phyloP scores from a whole-genome alignment of 2,888 invertebrate genomes.

The Synanthedon vespiformis region DNA sequence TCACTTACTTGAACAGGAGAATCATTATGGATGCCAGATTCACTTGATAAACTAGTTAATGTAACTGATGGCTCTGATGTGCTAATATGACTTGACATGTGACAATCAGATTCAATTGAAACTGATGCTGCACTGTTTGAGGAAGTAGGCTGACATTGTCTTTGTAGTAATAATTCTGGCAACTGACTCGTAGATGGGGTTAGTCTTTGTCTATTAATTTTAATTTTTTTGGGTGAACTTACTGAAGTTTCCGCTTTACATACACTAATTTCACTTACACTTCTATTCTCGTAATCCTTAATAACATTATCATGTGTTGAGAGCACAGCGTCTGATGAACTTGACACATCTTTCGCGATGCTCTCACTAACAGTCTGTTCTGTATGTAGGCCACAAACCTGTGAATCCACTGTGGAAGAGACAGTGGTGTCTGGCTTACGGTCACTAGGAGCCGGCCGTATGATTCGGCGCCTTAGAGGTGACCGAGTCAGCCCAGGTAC shows the following conservation, averaged over 20 bases:
- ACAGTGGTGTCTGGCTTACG: conserved; percentile 59
- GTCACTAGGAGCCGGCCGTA: conserved; percentile 48
- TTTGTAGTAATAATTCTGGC: conserved; percentile 17
- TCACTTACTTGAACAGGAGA: neutral
- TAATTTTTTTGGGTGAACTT: conserved; percentile 58
- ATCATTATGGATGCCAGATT: neutral
- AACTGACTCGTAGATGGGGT: conserved; percentile 23
- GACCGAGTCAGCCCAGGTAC: conserved; percentile 27
- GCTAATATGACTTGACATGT: conserved; percentile 18
- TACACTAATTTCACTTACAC: conserved; percentile 60
- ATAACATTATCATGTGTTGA: conserved; percentile 43
- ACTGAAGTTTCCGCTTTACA: conserved; percentile 63
- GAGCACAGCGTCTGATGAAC: conserved; percentile 58
- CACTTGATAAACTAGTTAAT: conserved; percentile 4
- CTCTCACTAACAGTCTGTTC: conserved; percentile 37
- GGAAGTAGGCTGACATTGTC: conserved; percentile 53
- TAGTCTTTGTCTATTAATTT: conserved; percentile 56
- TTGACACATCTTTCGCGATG: conserved; percentile 56
- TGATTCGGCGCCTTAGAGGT: conserved; percentile 46
- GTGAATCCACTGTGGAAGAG: conserved; percentile 57
- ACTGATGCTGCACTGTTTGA: conserved; percentile 18
- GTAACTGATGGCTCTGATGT: conserved; percentile 15
- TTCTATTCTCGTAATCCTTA: conserved; percentile 55
- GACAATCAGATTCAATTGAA: conserved; percentile 15
- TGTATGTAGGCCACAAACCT: conserved; percentile 27